Conservation (phyloP, 1,140 invertebrate genomes). For the Glomeris maerens region DNA sequence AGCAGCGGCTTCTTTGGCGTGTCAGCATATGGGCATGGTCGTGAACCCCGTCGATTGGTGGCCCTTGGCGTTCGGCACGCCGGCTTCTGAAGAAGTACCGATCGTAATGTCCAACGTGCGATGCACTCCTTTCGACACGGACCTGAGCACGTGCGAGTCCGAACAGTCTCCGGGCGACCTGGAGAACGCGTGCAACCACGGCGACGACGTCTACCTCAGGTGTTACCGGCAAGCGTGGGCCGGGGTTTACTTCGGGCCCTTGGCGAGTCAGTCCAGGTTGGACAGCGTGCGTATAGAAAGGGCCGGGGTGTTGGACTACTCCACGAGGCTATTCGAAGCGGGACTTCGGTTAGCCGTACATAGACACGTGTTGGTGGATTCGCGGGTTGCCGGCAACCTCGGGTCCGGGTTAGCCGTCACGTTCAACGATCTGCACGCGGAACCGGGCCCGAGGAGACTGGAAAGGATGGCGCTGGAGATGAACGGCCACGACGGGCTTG, state of each 20-base stretch:
- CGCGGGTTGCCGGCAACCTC: conserved; percentile 62
- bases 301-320: conserved; percentile 86
- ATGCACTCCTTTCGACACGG: conserved; percentile 81
- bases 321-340: conserved; percentile 44
- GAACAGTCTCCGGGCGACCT: conserved; percentile 57
- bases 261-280: conserved; percentile 71
- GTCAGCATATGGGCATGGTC: conserved; percentile 84
- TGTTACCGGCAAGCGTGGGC: conserved; percentile 88
- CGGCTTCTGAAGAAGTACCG: conserved; percentile 57
- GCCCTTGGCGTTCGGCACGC: conserved; percentile 61
- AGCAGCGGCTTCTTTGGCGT: conserved; percentile 79
- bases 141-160: conserved; percentile 72
- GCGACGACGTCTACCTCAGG: conserved; percentile 70
- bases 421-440: conserved; percentile 79
- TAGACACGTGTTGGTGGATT: conserved; percentile 71
- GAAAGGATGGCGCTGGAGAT: conserved; percentile 26
- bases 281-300: conserved; percentile 77
- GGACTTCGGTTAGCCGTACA: conserved; percentile 94
- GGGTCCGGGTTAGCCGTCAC: conserved; percentile 76
- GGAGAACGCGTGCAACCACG: conserved; percentile 76
- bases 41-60: conserved; percentile 86
- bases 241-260: conserved; percentile 71
- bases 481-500: conserved; percentile 72
- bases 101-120: conserved; percentile 71
- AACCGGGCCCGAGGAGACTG: conserved; percentile 43